Evolutionary conservation across 2,113 vertebrate species (phyloP), one percentile per base, ranked within the genome.

Genomic region (Chauna torquata): DNA sequence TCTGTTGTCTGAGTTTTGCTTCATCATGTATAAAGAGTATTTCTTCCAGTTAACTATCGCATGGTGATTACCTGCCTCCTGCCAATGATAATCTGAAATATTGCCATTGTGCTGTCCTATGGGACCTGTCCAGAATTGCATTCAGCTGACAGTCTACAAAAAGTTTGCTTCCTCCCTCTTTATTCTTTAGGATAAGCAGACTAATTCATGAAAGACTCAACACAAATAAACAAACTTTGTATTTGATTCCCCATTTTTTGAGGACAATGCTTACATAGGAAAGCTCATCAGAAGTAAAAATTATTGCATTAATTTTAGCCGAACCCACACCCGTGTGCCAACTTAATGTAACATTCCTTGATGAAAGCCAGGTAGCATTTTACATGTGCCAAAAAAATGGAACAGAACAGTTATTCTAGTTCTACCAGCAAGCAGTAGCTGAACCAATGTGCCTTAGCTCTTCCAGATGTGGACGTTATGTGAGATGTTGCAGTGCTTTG

Each of bases 381-480:
- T 47, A 19, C 13, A 9, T 65, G 15, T 5, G 3, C 23, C 25
- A 64, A n/a, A 57, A 57, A 83, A 9, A 38, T 19, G 40, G 32
- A 64, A 54, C 81, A 3, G 17, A 30, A 13, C 58, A 12, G 4
- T 36, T 58, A 17, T 52, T 74, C 11, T 70, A 20, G 13, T 45
- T 85, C 34, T 74, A 5, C 12, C 40, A 61, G 11, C 16, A 45
- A 34, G 13, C 12, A 62, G 36, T 49, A 54, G 13, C 44, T 88
- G 57, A 78, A 38, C 1, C 30, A 40, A 45, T 40, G 24, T 62
- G 24, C 38, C 44, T 57, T 71, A 32, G 34, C 25, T 85, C 23
- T 57, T 57, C 27, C 30, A 72, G 40, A 30, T 16, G 14, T 0
- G 0, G 8, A 30, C 0, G 0, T 13, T 13, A 19, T 9, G 25